These are phyloP conservation scores for Andrena bicolor DNA, from an alignment of 2,888 invertebrate genomes.

Conservation along the genomic window DNA sequence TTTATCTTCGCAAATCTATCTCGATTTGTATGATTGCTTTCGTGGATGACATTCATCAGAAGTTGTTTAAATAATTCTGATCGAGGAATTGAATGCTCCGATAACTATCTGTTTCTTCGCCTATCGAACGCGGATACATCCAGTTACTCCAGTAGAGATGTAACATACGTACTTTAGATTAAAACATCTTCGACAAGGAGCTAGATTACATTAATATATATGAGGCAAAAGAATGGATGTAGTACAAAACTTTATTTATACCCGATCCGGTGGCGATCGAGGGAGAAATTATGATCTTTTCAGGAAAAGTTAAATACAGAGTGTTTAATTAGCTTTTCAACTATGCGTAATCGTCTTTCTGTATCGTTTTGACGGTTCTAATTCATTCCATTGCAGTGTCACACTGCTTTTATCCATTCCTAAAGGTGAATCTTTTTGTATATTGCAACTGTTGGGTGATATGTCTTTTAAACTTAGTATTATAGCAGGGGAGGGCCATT, in stretches of 20 bases:
- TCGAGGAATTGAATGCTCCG: constrained; percentile 16
- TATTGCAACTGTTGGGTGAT: constrained; percentile 36
- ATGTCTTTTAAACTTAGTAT: constrained; percentile 28
- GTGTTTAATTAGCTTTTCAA: background rate
- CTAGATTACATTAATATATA: constrained; percentile 45
- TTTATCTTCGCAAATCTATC: constrained; percentile 57
- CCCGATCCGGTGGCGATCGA: background rate
- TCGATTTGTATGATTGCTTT: constrained; percentile 39
- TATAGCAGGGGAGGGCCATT: constrained; percentile 9
- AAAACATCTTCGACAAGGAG: constrained; percentile 37
- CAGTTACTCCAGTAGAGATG: constrained; percentile 32
- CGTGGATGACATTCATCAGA: constrained; percentile 48
- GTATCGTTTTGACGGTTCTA: constrained; percentile 15
- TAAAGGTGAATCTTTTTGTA: constrained; percentile 37
- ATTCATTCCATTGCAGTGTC: constrained; percentile 52
- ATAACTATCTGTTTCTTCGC: constrained; percentile 39
- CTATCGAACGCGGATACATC: constrained; percentile 17
- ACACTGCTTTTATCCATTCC: constrained; percentile 53
- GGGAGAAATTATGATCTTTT: constrained; percentile 13
- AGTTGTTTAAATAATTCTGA: constrained; percentile 24
- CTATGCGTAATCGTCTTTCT: background rate
- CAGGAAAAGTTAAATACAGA: background rate
- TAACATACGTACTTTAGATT: constrained; percentile 40
- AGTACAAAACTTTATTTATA: constrained; percentile 42
- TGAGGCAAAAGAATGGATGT: constrained; percentile 18